Conservation (phyloP, 2,113 vertebrate genomes). For the Chionis minor region DNA sequence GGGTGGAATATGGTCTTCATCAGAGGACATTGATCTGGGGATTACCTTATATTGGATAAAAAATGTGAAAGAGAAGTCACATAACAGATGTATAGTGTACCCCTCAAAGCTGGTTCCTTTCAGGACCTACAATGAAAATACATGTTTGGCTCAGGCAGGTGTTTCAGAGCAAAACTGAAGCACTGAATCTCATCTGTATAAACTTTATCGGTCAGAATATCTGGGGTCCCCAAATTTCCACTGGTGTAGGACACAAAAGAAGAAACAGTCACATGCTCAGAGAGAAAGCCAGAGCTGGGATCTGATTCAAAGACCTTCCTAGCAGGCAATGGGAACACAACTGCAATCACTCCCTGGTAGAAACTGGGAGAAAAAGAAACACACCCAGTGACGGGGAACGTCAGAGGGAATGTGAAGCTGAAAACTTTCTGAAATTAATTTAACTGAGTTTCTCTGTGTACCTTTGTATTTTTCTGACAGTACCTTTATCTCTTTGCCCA, state of each 20-base stretch:
- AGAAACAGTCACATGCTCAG: not conserved
- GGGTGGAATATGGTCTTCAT: not conserved
- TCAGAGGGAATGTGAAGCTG: not conserved
- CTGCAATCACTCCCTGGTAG: not conserved
- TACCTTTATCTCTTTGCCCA: not conserved
- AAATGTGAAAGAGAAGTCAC: not conserved
- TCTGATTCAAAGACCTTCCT: not conserved
- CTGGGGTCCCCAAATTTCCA: not conserved
- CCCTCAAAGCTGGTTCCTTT: not conserved
- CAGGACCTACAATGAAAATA: not conserved
- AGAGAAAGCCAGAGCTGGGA: not conserved
- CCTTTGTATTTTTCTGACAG: not conserved
- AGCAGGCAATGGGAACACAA: not conserved
- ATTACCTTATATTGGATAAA: not conserved
- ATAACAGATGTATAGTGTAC: not conserved
- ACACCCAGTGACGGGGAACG: not conserved
- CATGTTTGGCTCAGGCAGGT: not conserved
- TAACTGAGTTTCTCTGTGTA: not conserved
- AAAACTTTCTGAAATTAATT: not conserved
- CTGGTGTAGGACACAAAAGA: not conserved
- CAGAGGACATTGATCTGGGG: not conserved
- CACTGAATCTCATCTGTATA: not conserved
- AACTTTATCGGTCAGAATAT: not conserved
- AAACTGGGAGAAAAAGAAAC: not conserved
- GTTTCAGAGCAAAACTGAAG: not conserved